phyloP scores from a whole-genome alignment of 1,140 invertebrate genomes.

The Temnothorax curvispinosus region DNA sequence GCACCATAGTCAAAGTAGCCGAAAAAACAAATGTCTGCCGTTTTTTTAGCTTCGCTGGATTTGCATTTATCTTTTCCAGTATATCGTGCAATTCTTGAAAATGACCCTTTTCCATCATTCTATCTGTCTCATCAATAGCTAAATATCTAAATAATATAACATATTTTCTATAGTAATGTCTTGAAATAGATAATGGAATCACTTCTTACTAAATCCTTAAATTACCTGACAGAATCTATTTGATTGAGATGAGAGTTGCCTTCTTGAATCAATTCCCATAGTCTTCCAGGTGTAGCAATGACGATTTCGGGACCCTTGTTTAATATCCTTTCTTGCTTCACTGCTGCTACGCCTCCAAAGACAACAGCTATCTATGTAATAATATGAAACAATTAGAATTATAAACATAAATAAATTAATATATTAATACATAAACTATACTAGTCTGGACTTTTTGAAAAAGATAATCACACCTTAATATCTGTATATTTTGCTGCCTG shows the following conservation, averaged over 20 bases:
- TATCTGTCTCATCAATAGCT: slow-evolving; percentile 99
- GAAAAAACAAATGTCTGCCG: slow-evolving; percentile 99
- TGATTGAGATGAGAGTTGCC: slow-evolving; percentile 92
- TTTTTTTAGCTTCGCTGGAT: slow-evolving; percentile 86
- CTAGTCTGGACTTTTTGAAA: slow-evolving; percentile 17
- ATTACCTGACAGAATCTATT: slow-evolving; percentile 89
- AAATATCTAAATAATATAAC: slow-evolving; percentile 88
- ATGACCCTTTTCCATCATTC: slow-evolving; percentile 98
- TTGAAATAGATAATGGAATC: slow-evolving; percentile 35
- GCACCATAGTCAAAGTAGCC: slow-evolving; percentile 97
- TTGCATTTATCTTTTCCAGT: slow-evolving; percentile 92
- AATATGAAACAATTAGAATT: slow-evolving; percentile 45
- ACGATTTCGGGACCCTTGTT: slow-evolving; percentile 95
- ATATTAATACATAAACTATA: not conserved
- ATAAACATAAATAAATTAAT: not conserved
- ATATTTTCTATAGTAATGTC: slow-evolving; percentile 59
- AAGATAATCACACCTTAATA: slow-evolving; percentile 85
- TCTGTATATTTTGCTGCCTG: slow-evolving; percentile 93
- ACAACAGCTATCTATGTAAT: slow-evolving; percentile 89
- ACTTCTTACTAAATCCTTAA: not conserved
- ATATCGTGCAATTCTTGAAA: slow-evolving; percentile 96
- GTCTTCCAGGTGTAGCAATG: slow-evolving; percentile 97
- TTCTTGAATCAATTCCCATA: slow-evolving; percentile 96
- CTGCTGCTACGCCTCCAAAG: slow-evolving; percentile 95
- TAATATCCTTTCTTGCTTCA: slow-evolving; percentile 96